Percentiles rank a stretch among this genome's conserved stretches.
Evolutionary conservation across 2,888 invertebrate species (phyloP).

Genomic region (Eupsilia transversa): DNA sequence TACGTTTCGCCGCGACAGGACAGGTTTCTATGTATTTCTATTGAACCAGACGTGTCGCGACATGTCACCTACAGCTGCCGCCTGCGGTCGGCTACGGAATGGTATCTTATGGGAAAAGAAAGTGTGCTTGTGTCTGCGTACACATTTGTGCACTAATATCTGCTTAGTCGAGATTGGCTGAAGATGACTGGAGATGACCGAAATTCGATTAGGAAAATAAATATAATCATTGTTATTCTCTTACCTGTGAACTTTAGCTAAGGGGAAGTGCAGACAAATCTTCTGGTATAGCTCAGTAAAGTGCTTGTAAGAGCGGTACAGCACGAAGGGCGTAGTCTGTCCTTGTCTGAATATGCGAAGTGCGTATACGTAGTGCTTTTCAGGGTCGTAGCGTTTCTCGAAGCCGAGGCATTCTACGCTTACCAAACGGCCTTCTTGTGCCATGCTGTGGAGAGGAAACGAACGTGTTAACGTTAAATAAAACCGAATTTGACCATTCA

Average conservation of each 20-base stretch:
- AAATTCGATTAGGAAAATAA: not conserved
- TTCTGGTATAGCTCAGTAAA: slow-evolving; percentile 99
- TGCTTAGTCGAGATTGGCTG: no score
- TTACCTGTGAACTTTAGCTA: slow-evolving; percentile 97
- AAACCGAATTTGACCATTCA: no score
- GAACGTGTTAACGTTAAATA: not conserved
- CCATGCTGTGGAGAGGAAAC: slow-evolving; percentile 90
- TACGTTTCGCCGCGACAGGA: no score
- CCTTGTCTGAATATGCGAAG: slow-evolving; percentile 95
- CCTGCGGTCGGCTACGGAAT: no score
- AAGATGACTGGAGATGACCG: no score
- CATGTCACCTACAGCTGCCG: no score
- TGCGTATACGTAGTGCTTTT: slow-evolving; percentile 99
- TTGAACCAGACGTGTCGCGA: no score
- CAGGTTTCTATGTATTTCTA: no score
- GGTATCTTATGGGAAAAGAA: not conserved
- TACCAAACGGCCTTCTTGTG: slow-evolving; percentile 96
- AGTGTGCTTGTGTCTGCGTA: not conserved
- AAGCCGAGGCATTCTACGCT: slow-evolving; percentile 96
- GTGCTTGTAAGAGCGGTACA: slow-evolving; percentile 98
- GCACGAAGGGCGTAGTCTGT: slow-evolving; percentile 95
- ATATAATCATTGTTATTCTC: slow-evolving; percentile 60
- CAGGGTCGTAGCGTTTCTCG: slow-evolving; percentile 98
- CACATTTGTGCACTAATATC: not conserved
- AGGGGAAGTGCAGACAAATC: slow-evolving; percentile 96